These are phyloP conservation scores for Scopus umbretta DNA, from an alignment of 2,113 vertebrate genomes.

Conservation along the genomic window DNA sequence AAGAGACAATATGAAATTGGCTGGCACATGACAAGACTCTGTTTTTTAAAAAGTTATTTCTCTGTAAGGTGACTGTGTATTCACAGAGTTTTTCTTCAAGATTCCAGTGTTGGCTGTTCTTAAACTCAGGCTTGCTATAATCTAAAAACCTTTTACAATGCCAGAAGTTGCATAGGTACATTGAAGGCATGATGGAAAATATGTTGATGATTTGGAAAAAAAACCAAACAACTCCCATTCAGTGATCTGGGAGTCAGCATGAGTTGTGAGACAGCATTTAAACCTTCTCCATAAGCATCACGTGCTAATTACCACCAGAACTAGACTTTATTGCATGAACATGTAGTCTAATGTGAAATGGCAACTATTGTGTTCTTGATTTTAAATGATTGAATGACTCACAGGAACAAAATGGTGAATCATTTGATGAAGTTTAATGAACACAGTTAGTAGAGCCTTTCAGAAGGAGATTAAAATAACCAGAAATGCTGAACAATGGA, in stretches of 20 bases:
- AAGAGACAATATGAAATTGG: not conserved
- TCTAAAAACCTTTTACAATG: not conserved
- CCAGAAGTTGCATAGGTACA: not conserved
- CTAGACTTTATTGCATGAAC: not conserved
- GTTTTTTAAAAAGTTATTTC: not conserved
- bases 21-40: not conserved
- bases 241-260: not conserved
- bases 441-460: not conserved
- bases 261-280: not conserved
- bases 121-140: not conserved
- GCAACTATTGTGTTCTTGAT: slow-evolving; percentile 7
- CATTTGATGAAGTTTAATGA: slow-evolving; percentile 3
- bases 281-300: not conserved
- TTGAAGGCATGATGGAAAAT: not conserved
- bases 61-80: not conserved
- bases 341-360: not conserved
- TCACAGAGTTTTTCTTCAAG: not conserved
- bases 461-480: slow-evolving; percentile 4
- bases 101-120: not conserved
- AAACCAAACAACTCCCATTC: not conserved
- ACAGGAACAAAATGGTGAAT: not conserved
- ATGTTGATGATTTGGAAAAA: not conserved
- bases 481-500: slow-evolving; percentile 17
- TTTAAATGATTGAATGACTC: not conserved
- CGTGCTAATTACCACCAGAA: not conserved